Percentiles rank a stretch among this genome's conserved stretches.
Evolutionary conservation across 1,140 invertebrate species (phyloP).

Genomic region (Heliconius hermathena): DNA sequence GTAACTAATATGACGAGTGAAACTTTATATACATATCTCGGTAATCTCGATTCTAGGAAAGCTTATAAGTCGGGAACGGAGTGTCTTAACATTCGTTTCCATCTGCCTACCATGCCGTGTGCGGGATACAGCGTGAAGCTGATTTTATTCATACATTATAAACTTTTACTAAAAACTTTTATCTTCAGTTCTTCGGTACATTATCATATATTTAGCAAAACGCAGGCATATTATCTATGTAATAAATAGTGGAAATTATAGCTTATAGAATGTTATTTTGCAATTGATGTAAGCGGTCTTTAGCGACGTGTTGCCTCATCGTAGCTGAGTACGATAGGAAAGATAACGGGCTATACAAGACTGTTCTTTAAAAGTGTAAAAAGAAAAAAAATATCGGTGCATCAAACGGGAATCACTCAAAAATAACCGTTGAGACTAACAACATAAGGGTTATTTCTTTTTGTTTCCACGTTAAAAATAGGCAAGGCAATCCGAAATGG

Average conservation of each 20-base stretch:
- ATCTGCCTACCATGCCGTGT: no score
- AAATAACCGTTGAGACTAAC: constrained; percentile 7
- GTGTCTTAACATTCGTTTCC: no score
- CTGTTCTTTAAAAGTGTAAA: constrained; percentile 28
- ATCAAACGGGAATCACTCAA: constrained; percentile 10
- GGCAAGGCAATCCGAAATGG: constrained; percentile 34
- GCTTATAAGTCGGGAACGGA: no score
- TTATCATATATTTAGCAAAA: neutral
- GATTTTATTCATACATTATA: no score
- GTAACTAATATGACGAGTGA: no score
- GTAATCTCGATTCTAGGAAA: no score
- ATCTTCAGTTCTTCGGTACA: neutral
- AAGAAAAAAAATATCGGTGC: constrained; percentile 29
- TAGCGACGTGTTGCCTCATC: constrained; percentile 18
- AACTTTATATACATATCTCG: no score
- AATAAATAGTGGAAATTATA: constrained; percentile 14
- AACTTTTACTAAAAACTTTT: neutral
- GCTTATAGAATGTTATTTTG: neutral
- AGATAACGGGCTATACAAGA: constrained; percentile 31
- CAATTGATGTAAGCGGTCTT: constrained; percentile 19
- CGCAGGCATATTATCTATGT: neutral
- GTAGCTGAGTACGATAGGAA: constrained; percentile 25
- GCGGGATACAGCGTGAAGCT: no score
- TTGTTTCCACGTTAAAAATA: constrained; percentile 34
- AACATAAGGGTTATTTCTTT: constrained; percentile 25